Conservation (phyloP, 2,888 invertebrate species). For the Diploptera punctata region DNA sequence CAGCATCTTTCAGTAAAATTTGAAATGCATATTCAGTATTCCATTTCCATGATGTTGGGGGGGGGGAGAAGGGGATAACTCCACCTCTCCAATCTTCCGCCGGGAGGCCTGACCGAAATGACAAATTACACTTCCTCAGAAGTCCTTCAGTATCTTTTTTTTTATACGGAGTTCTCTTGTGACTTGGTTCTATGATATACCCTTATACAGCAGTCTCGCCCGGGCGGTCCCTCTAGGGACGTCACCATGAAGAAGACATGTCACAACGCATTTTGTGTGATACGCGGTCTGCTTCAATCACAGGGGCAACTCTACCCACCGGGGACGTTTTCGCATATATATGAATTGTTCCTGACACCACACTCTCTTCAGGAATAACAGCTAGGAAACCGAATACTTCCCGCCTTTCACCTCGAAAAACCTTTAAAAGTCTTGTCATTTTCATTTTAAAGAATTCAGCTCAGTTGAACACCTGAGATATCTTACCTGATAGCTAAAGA, state of each 20-base stretch:
- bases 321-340: too few relatives aligned
- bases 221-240: background rate
- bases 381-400: too few relatives aligned
- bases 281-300: background rate
- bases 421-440: too few relatives aligned
- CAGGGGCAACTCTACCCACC: too few relatives aligned
- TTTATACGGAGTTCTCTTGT: background rate
- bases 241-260: constrained; percentile 27
- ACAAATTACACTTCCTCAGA: constrained; percentile 28
- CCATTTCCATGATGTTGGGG: constrained; percentile 13
- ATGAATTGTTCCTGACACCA: too few relatives aligned
- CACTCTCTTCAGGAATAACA: too few relatives aligned
- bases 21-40: constrained; percentile 27
- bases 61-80: background rate
- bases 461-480: too few relatives aligned
- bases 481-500: too few relatives aligned
- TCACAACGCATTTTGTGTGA: constrained; percentile 36
- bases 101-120: constrained; percentile 26
- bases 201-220: background rate
- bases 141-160: constrained; percentile 15
- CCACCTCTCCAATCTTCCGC: background rate
- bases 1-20: constrained; percentile 17
- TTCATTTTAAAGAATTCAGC: too few relatives aligned
- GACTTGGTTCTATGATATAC: constrained; percentile 23
- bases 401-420: too few relatives aligned